phyloP scores from a whole-genome alignment of 2,113 vertebrate genomes.

The Beaufortia kweichowensis region DNA sequence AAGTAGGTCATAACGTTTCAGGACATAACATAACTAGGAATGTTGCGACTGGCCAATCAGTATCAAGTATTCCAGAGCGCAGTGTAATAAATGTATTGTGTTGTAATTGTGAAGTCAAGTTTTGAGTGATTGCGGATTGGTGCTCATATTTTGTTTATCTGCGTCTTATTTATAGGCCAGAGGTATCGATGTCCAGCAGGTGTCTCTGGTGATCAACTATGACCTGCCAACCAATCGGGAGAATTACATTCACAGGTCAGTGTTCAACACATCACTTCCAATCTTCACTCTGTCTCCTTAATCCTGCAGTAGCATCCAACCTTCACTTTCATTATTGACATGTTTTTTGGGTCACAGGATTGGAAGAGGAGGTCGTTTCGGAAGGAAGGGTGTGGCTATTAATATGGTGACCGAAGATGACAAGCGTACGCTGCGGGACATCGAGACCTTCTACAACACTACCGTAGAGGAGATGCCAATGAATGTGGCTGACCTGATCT shows the following conservation, averaged over 20 bases:
- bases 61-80: too few species aligned
- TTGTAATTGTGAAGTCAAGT: too few species aligned
- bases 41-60: too few species aligned
- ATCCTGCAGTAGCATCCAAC: too few species aligned
- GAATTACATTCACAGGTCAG: slow-evolving; percentile 79
- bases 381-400: slow-evolving; percentile 60
- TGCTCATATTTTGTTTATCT: slow-evolving; percentile 5
- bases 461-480: slow-evolving; percentile 63
- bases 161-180: slow-evolving; percentile 73
- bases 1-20: too few species aligned
- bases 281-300: neutral
- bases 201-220: slow-evolving; percentile 65
- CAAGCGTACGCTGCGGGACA: slow-evolving; percentile 61
- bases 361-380: slow-evolving; percentile 57
- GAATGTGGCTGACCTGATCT: slow-evolving; percentile 62
- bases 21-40: too few species aligned
- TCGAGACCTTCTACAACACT: slow-evolving; percentile 64
- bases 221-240: slow-evolving; percentile 87
- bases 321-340: too few species aligned
- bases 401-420: slow-evolving; percentile 63
- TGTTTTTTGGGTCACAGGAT: slow-evolving; percentile 11
- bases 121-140: too few species aligned
- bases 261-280: neutral
- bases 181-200: slow-evolving; percentile 88
- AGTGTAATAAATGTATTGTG: too few species aligned